Conservation (phyloP, 1,140 invertebrate species). For the Drosophila gunungcola region DNA sequence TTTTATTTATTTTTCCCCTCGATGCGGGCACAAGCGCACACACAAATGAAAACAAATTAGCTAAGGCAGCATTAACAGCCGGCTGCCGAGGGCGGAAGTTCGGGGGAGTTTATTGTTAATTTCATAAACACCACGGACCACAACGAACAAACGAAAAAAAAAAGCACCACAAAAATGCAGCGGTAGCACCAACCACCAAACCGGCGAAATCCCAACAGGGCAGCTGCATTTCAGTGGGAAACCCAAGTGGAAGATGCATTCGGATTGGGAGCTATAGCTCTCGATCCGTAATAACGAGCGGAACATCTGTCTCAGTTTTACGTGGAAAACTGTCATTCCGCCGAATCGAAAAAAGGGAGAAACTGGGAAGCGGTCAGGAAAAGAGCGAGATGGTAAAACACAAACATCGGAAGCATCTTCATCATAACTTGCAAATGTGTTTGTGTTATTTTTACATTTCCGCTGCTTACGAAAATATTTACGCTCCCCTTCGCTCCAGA, state of each 20-base stretch:
- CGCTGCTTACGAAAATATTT: slow-evolving; percentile 80
- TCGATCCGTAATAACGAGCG: slow-evolving; percentile 48
- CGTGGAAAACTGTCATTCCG: slow-evolving; percentile 72
- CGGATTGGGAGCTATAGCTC: slow-evolving; percentile 28
- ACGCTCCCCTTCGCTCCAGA: slow-evolving; percentile 32
- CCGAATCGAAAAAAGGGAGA: slow-evolving; percentile 20
- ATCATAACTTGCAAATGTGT: slow-evolving; percentile 67
- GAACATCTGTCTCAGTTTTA: slow-evolving; percentile 76
- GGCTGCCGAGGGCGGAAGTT: slow-evolving; percentile 36
- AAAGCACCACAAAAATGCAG: slow-evolving; percentile 28
- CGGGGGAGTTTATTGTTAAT: slow-evolving; percentile 51
- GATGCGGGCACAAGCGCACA: slow-evolving; percentile 30
- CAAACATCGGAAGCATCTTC: slow-evolving; percentile 47
- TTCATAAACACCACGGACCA: slow-evolving; percentile 45
- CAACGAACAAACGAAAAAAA: slow-evolving; percentile 20
- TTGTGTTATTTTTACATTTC: slow-evolving; percentile 82
- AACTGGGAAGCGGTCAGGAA: slow-evolving; percentile 1
- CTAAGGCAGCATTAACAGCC: slow-evolving; percentile 40
- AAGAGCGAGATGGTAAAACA: slow-evolving; percentile 50
- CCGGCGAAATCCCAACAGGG: slow-evolving; percentile 57
- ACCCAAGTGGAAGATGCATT: slow-evolving; percentile 37
- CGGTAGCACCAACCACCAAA: slow-evolving; percentile 45
- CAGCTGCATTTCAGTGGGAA: slow-evolving; percentile 47
- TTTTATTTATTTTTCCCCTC: slow-evolving; percentile 27
- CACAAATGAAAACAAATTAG: slow-evolving; percentile 55